Base-by-base conservation (phyloP, 1,140 invertebrate species). In the Hylaeus anthracinus region DNA sequence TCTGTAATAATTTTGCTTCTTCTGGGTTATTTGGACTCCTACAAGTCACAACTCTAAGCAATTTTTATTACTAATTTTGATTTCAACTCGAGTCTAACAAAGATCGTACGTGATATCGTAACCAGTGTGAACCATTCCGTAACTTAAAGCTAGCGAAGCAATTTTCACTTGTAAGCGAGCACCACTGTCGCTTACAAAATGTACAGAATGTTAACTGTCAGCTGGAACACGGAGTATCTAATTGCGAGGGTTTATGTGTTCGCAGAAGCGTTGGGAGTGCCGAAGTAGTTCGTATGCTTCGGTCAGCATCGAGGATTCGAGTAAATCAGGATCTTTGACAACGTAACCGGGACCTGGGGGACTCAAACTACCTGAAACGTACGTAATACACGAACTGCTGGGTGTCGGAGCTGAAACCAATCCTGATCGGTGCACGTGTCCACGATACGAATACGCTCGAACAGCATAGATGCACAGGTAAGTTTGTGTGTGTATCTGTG, bases 371-470 rank as follows among this genome's bases (percentile, higher is more conserved):
- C 45, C 15, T 60, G 63, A 9, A 15, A 67, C 71, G 53, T 51
- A 63, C 37, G 69, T 65, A 48, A 56, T 56, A 72, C 58, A 37
- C n/a, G 15, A 39, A 45, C 51, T 45, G 51, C 41, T 41, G 69
- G 64, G 55, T 9, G 61, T 70, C 51, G 37, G 6, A 9, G 53
- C 10, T 45, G 55, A 65, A 14, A 79, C 14, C 8, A 37, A 79
- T 73, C 61, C 14, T 61, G 60, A 72, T 72, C 77, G 53, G 65
- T 55, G 77, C 77, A 73, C 77, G 71, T 79, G 70, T 79, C 15
- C 45, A 66, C 61, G 61, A 56, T 43, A 63, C 55, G 70, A 65
- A 12, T 41, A 73, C 69, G 58, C 48, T 10, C 53, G 58, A n/a
- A 73, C 51, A 58, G 70, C 61, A 45, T 15, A n/a, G 39, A 72